Base-by-base conservation (phyloP, 1,140 invertebrate genomes). In the Drosophila nigromelanica region DNA sequence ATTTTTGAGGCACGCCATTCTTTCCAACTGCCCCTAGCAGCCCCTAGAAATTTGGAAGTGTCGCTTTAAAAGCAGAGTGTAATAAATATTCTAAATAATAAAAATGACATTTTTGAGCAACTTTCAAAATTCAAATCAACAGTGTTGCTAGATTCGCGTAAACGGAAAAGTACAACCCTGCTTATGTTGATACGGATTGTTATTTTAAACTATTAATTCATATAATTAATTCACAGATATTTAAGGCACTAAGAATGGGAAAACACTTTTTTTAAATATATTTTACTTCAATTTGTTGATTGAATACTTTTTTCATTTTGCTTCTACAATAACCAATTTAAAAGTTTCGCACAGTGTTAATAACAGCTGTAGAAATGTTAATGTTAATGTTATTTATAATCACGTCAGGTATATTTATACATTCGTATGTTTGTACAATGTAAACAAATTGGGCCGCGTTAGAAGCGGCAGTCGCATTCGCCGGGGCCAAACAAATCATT, bases 401-500 rank as follows among this genome's bases (percentile, higher is more conserved):
- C 21, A 52, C 27, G 14, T 24, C 48, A 10, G 48, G 21, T 54
- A 27, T 21, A 42, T 10, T 30, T 12, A 42, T 3, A 43, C 14
- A 35, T 14, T 8, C 8, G 24, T 14, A 24, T 42, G 14, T 33
- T 12, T n/a, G 10, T n/a, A 21, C 8, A 55, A 55, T 58, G 61
- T 71, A 58, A 71, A 71, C 68, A 66, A 71, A 50, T 61, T 52
- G 27, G 24, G 47, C 21, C 37, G 33, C 52, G 47, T 66, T 45
- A 21, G 27, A 15, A 24, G 11, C 47, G 39, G 50, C 43, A 30
- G 15, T 40, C 12, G 30, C 27, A 15, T 47, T 1, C 40, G 62
- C 35, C 68, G 68, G 62, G 68, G 61, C 61, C 68, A 66, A 58
- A 71, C 45, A 71, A 66, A 66, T 51, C 54, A 43, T 58, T 50